Conservation (phyloP, 2,797 vertebrate species). For the Acipenser ruthenus region DNA sequence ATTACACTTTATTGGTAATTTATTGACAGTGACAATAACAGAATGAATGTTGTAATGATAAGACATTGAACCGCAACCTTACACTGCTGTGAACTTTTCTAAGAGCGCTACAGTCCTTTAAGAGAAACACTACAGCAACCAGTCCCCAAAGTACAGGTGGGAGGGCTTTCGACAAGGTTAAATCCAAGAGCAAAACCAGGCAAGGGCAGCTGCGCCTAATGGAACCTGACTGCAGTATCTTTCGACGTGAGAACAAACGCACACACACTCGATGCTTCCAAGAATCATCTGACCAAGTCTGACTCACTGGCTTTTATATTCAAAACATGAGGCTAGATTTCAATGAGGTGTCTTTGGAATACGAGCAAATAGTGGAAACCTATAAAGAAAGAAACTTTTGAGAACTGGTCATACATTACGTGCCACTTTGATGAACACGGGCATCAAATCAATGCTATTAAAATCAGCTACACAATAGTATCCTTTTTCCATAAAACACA, state of each 20-base stretch:
- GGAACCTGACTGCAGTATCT: slow-evolving; percentile 36
- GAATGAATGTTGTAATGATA: too few species aligned
- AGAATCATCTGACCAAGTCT: slow-evolving; percentile 32
- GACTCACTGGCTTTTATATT: slow-evolving; percentile 14
- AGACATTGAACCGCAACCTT: too few species aligned
- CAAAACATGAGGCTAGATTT: neutral
- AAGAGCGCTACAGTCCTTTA: too few species aligned
- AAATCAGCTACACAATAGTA: neutral
- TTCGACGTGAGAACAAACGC: slow-evolving; percentile 43
- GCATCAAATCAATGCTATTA: neutral
- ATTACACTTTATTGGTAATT: too few species aligned
- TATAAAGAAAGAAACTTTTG: neutral
- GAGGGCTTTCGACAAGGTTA: slow-evolving; percentile 47
- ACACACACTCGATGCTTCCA: slow-evolving; percentile 33
- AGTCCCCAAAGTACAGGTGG: too few species aligned
- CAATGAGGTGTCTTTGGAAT: neutral
- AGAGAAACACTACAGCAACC: too few species aligned
- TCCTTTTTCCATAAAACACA: neutral
- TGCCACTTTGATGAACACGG: neutral
- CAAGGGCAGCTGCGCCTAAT: slow-evolving; percentile 43
- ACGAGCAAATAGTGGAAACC: slow-evolving; percentile 1
- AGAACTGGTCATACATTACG: neutral
- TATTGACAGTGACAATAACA: too few species aligned
- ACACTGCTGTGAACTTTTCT: too few species aligned
- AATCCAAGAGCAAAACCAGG: slow-evolving; percentile 42